These are phyloP conservation scores for Megaustenia siamemsis DNA, from an alignment of 2,888 invertebrate genomes.

Conservation along the genomic window DNA sequence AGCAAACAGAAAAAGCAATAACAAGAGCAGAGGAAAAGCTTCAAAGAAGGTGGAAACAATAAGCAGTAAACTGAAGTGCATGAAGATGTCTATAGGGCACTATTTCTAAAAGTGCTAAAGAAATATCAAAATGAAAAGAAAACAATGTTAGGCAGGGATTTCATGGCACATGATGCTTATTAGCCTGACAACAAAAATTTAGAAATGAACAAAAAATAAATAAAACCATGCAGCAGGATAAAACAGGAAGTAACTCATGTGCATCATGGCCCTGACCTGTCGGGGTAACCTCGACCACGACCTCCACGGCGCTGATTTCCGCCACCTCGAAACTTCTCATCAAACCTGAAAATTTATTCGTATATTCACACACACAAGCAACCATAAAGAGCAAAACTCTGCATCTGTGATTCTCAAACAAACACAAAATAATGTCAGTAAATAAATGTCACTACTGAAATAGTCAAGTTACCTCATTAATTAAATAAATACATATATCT, in stretches of 20 bases:
- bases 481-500: too few relatives aligned
- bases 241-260: conserved; percentile 1
- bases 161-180: neutral
- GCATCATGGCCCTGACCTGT: conserved; percentile 42
- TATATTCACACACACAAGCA: neutral
- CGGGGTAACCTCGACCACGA: conserved; percentile 30
- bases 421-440: too few relatives aligned
- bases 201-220: neutral
- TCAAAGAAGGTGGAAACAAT: too few relatives aligned
- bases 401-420: too few relatives aligned
- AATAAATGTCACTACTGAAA: too few relatives aligned
- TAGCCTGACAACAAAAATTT: neutral
- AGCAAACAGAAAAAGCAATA: too few relatives aligned
- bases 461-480: too few relatives aligned
- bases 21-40: too few relatives aligned
- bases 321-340: conserved; percentile 43
- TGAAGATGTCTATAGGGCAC: neutral
- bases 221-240: neutral
- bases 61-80: too few relatives aligned
- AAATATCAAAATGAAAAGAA: neutral
- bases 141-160: neutral
- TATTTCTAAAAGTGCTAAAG: neutral
- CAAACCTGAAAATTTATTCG: conserved; percentile 34
- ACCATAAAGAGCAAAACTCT: too few relatives aligned
- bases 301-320: conserved; percentile 20